Percentiles rank a stretch among this genome's conserved stretches.
phyloP scores from a whole-genome alignment of 1,140 invertebrate genomes.

The Drosophila funebris region DNA sequence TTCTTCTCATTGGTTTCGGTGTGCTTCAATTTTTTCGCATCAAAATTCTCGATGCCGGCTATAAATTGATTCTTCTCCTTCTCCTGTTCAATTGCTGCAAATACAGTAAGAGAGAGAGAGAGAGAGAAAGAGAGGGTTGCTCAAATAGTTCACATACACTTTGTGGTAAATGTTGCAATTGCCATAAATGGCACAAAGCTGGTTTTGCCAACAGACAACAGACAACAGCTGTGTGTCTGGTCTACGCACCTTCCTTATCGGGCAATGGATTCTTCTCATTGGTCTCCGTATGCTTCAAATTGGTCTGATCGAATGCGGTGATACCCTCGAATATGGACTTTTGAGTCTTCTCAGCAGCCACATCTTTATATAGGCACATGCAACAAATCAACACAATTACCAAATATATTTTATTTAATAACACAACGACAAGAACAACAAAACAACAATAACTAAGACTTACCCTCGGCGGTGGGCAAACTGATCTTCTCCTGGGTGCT shows the following conservation, averaged over 20 bases:
- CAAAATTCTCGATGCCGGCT: slow-evolving; percentile 94
- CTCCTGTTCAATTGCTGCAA: slow-evolving; percentile 92
- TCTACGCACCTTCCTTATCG: slow-evolving; percentile 94
- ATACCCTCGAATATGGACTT: slow-evolving; percentile 93
- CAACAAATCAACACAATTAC: slow-evolving; percentile 19
- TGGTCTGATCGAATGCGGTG: slow-evolving; percentile 91
- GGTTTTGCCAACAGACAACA: neutral
- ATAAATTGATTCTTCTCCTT: slow-evolving; percentile 94
- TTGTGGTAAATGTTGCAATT: slow-evolving; percentile 34
- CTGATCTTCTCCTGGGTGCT: slow-evolving; percentile 94
- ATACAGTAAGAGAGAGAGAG: slow-evolving; percentile 30
- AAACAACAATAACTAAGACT: no score
- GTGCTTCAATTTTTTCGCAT: slow-evolving; percentile 93
- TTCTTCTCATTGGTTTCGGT: slow-evolving; percentile 96
- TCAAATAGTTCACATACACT: slow-evolving; percentile 26
- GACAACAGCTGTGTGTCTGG: neutral
- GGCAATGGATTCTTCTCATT: slow-evolving; percentile 97
- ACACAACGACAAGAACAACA: no score
- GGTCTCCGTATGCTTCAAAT: slow-evolving; percentile 96
- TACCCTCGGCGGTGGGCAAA: slow-evolving; percentile 94
- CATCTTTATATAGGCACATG: slow-evolving; percentile 86
- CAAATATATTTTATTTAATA: neutral
- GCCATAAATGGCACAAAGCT: slow-evolving; percentile 51
- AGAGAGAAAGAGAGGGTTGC: neutral
- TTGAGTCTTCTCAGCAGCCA: slow-evolving; percentile 93